Conservation (phyloP, 2,113 vertebrate genomes). For the Tyto alba region DNA sequence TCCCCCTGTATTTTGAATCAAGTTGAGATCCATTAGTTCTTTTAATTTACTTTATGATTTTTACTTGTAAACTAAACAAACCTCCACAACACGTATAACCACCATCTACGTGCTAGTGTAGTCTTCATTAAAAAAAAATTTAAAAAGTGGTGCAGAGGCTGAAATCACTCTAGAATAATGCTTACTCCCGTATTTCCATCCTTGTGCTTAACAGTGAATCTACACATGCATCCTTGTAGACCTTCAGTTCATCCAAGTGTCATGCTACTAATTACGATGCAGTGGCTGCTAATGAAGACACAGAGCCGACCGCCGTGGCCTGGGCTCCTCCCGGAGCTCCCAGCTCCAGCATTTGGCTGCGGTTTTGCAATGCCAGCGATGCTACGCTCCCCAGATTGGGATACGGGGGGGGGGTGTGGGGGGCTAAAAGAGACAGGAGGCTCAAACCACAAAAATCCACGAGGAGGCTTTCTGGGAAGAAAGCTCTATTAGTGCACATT, state of each 20-base stretch:
- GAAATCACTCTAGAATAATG: not conserved
- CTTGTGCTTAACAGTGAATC: not conserved
- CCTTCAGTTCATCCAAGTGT: not conserved
- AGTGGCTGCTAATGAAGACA: not conserved
- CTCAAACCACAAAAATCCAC: not conserved
- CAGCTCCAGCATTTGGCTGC: not conserved
- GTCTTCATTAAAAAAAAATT: not conserved
- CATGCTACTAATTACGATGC: not conserved
- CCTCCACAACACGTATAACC: not conserved
- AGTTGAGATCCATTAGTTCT: not conserved
- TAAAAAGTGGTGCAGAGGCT: not conserved
- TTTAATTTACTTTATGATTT: not conserved
- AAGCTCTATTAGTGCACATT: not conserved
- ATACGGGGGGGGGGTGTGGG: too few species aligned
- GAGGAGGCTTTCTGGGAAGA: not conserved
- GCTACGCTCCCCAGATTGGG: not conserved
- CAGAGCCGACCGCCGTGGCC: not conserved
- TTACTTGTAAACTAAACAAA: not conserved
- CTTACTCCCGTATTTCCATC: not conserved
- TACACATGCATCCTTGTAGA: not conserved
- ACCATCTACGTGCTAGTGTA: not conserved
- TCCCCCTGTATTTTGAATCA: not conserved
- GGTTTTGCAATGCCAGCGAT: not conserved
- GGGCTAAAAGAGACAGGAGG: not conserved
- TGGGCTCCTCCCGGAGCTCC: not conserved